Conservation (phyloP, 2,113 vertebrate species). For the Atlantisia rogersi region DNA sequence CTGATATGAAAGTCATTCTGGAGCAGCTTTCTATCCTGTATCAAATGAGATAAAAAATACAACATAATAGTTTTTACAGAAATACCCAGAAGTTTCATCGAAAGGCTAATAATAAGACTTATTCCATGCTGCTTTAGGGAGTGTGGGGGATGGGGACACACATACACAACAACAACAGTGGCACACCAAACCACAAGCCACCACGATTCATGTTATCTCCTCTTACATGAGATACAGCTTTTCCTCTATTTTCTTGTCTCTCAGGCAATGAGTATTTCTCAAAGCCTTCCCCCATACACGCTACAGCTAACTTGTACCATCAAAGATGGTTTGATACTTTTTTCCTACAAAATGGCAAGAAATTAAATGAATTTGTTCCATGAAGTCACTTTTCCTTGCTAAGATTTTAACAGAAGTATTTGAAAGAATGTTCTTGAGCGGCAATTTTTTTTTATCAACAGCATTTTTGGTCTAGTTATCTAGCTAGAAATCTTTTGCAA, state of each 20-base stretch:
- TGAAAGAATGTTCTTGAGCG: not conserved
- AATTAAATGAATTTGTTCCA: not conserved
- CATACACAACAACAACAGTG: too few species aligned
- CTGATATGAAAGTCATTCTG: not conserved
- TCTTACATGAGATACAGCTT: not conserved
- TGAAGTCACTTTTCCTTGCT: not conserved
- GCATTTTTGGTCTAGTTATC: not conserved
- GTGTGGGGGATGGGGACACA: too few species aligned
- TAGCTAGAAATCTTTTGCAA: not conserved
- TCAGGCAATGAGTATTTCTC: not conserved
- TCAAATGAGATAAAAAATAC: not conserved
- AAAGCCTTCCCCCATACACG: not conserved
- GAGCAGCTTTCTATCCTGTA: not conserved
- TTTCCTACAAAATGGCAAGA: not conserved
- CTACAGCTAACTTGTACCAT: not conserved
- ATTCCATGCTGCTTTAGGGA: not conserved
- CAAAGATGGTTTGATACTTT: not conserved
- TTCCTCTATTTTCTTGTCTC: not conserved
- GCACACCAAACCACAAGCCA: not conserved
- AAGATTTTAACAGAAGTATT: not conserved
- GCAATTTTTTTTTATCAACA: not conserved
- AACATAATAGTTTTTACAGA: not conserved
- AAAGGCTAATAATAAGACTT: not conserved
- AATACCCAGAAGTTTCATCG: not conserved
- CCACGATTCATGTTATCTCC: not conserved